These are phyloP conservation scores for Palythoa grandiflora DNA, from an alignment of 92 coral and sea anemone species.

Conservation along the genomic window DNA sequence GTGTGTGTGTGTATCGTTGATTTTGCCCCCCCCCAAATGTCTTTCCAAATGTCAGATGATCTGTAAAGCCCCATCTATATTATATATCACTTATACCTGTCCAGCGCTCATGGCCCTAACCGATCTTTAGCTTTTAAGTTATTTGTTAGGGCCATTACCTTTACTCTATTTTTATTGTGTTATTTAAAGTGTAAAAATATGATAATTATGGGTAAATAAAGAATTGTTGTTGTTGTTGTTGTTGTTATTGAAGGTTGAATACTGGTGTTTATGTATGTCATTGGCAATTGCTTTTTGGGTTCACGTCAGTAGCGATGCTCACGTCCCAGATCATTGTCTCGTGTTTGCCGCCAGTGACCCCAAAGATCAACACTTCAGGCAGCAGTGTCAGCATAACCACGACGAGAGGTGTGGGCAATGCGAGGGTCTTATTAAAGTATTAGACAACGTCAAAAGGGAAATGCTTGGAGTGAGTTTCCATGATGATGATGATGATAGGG, in stretches of 20 bases:
- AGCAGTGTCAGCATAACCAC: not conserved
- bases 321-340: not conserved
- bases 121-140: too few species aligned
- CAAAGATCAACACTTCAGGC: not conserved
- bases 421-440: not conserved
- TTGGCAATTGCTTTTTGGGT: not conserved
- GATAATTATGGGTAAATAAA: too few species aligned
- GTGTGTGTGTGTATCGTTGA: too few species aligned
- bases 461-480: not conserved
- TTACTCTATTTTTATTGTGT: too few species aligned
- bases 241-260: not conserved
- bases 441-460: not conserved
- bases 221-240: too few species aligned
- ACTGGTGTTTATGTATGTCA: not conserved
- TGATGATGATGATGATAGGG: not conserved
- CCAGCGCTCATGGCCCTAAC: too few species aligned
- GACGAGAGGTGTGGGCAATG: not conserved
- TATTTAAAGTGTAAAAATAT: too few species aligned
- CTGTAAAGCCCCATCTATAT: too few species aligned
- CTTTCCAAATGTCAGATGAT: too few species aligned
- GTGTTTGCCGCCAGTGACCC: not conserved
- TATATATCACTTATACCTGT: too few species aligned
- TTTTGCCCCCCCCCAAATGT: too few species aligned
- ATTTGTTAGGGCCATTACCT: too few species aligned
- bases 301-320: not conserved